These are phyloP conservation scores for Pseudotriccus pelzelni DNA, from an alignment of 2,797 vertebrate genomes.

Conservation along the genomic window DNA sequence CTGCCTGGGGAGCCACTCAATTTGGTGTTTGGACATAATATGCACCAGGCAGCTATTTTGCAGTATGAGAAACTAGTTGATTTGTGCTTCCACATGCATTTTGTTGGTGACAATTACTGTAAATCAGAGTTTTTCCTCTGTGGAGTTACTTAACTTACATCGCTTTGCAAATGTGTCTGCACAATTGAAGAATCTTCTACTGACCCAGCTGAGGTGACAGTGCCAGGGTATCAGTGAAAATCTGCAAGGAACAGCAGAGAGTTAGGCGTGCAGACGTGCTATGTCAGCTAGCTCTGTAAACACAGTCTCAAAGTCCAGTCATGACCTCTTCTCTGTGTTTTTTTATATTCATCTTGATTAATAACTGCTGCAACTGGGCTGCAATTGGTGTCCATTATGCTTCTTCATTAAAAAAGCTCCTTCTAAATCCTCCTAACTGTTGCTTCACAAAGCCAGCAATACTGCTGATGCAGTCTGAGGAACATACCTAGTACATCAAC, in stretches of 20 bases:
- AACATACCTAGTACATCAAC: background rate
- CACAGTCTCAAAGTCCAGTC: background rate
- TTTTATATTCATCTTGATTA: background rate
- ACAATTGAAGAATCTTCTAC: background rate
- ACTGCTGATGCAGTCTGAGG: background rate
- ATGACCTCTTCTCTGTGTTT: accelerated
- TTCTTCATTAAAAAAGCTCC: background rate
- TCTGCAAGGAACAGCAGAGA: background rate
- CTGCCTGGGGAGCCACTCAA: background rate
- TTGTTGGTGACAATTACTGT: background rate
- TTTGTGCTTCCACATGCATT: background rate
- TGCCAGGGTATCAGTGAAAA: background rate
- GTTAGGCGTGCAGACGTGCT: background rate
- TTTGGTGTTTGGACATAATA: background rate
- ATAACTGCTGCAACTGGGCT: background rate
- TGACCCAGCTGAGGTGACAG: background rate
- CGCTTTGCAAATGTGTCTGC: background rate
- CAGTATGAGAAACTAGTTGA: background rate
- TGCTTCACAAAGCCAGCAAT: background rate
- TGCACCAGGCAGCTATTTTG: background rate
- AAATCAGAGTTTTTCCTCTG: background rate
- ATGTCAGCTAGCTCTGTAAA: background rate
- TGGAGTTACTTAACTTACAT: background rate
- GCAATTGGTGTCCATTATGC: background rate
- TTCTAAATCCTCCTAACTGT: background rate